phyloP scores from a whole-genome alignment of 2,797 vertebrate genomes.

The Simalia tracyae region DNA sequence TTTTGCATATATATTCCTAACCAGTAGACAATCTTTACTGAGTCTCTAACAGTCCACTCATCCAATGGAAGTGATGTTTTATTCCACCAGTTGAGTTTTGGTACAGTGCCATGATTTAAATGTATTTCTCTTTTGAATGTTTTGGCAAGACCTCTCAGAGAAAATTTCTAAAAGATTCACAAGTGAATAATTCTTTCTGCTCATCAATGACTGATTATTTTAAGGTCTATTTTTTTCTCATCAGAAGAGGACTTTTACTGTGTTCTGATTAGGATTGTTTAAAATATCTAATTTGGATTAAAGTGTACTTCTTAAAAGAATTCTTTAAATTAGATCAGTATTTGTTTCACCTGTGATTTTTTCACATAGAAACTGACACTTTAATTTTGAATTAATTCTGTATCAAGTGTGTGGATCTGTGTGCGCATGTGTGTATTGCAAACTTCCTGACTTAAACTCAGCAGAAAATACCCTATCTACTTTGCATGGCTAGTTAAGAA shows the following conservation, averaged over 20 bases:
- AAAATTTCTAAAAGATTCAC: conserved; percentile 35
- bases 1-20: background rate
- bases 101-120: background rate
- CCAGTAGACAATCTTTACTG: background rate
- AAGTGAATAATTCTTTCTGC: conserved; percentile 48
- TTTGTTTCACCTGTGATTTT: conserved; percentile 39
- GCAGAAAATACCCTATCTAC: too few relatives aligned
- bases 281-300: conserved; percentile 19
- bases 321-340: conserved; percentile 29
- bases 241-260: conserved; percentile 39
- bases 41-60: background rate
- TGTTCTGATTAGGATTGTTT: conserved; percentile 26
- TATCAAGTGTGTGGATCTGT: background rate
- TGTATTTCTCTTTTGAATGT: conserved; percentile 36
- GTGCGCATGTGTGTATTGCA: too few relatives aligned
- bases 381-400: conserved; percentile 28
- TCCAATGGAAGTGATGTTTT: background rate
- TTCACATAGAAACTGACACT: conserved; percentile 12
- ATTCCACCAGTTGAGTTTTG: background rate
- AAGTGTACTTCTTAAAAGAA: conserved; percentile 39
- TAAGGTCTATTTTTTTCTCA: conserved; percentile 33
- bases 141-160: conserved; percentile 29
- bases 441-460: too few relatives aligned
- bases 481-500: too few relatives aligned
- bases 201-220: conserved; percentile 52